Conservation (phyloP, 2,797 vertebrate genomes). For the Staurois parvus region DNA sequence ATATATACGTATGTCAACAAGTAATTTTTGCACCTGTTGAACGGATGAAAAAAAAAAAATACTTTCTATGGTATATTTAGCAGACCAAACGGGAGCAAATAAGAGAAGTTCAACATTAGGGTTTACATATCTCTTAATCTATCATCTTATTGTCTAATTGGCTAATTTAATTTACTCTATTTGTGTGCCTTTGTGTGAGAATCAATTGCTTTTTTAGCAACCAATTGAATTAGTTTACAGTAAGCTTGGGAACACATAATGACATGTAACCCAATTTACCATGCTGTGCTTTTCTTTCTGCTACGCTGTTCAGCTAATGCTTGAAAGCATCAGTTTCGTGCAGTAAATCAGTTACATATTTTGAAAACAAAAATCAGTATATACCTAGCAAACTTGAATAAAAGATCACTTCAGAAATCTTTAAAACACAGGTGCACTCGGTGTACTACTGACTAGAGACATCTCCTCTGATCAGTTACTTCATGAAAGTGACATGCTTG, state of each 20-base stretch:
- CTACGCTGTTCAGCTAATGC: background rate
- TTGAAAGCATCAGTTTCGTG: background rate
- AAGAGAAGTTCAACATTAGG: too few relatives aligned
- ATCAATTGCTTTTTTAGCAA: slow-evolving; percentile 4
- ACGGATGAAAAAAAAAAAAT: too few relatives aligned
- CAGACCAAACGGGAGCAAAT: too few relatives aligned
- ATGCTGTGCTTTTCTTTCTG: slow-evolving; percentile 15
- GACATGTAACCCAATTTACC: slow-evolving; percentile 22
- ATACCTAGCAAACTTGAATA: background rate
- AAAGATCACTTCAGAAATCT: background rate
- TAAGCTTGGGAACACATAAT: background rate
- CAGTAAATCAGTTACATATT: background rate
- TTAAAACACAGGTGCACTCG: slow-evolving; percentile 4
- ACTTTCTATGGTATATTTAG: too few relatives aligned
- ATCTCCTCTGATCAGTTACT: slow-evolving; percentile 45
- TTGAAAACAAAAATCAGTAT: background rate
- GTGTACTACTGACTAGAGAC: slow-evolving; percentile 19
- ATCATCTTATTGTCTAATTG: background rate
- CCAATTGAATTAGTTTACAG: slow-evolving; percentile 34
- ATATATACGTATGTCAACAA: too few relatives aligned
- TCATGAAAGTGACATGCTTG: slow-evolving; percentile 53
- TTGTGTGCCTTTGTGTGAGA: slow-evolving; percentile 15
- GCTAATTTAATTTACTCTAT: slow-evolving; percentile 29
- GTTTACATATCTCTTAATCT: background rate
- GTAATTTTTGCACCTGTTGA: too few relatives aligned